These are phyloP conservation scores for Lithophane leautieri DNA, from an alignment of 2,888 invertebrate species.

Conservation along the genomic window DNA sequence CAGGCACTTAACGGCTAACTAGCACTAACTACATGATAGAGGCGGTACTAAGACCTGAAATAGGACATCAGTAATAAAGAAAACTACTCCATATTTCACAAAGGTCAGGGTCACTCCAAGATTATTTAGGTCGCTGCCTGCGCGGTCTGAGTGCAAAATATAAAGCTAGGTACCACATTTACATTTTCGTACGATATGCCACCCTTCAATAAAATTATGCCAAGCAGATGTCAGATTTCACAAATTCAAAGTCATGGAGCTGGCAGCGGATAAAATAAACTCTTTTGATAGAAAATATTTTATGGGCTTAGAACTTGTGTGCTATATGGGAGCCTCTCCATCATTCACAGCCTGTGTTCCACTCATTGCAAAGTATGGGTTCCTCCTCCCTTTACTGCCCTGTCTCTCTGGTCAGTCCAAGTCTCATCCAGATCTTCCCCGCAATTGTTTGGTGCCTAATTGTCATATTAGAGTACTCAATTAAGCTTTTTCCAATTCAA, in stretches of 20 bases:
- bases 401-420: too few relatives aligned
- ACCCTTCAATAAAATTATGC: slow-evolving; percentile 65
- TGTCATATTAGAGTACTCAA: slow-evolving; percentile 20
- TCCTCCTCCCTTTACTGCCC: not conserved
- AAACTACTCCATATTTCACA: slow-evolving; percentile 32
- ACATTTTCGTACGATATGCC: slow-evolving; percentile 51
- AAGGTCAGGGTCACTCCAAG: slow-evolving; percentile 39
- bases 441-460: not conserved
- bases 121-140: slow-evolving; percentile 32
- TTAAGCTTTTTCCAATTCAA: not conserved
- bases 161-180: slow-evolving; percentile 54
- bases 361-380: not conserved
- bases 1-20: slow-evolving; percentile 27
- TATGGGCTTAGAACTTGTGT: not conserved
- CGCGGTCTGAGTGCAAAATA: slow-evolving; percentile 48
- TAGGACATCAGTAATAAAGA: slow-evolving; percentile 50
- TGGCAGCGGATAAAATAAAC: slow-evolving; percentile 11
- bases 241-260: slow-evolving; percentile 51
- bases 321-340: not conserved
- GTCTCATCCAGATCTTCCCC: not conserved
- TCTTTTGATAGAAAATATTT: slow-evolving; percentile 16
- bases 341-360: not conserved
- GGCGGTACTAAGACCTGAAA: slow-evolving; percentile 50
- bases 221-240: slow-evolving; percentile 57
- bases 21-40: slow-evolving; percentile 50